Base-by-base conservation (phyloP, 2,888 invertebrate species). In the Proisotoma minuta region DNA sequence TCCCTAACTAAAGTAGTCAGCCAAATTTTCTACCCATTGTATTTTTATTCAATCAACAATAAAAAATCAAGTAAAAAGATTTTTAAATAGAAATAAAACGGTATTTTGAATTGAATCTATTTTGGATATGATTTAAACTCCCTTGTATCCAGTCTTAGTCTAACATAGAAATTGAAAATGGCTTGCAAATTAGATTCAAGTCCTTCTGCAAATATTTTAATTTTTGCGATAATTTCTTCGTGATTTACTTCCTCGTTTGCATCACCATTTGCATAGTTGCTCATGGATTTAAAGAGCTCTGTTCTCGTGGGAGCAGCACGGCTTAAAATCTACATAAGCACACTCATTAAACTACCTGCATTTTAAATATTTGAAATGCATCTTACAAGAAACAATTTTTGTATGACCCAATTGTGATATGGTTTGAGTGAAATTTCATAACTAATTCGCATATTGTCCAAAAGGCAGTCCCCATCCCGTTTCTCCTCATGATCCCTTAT, bases 161-260 rank as follows among this genome's bases (percentile, higher is more conserved):
- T 15, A 2, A 47, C 57, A n/a, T 49, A 58, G 18, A 58, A 24
- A 49, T 58, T 34, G 26, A 58, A 48, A 49, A 58, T 58, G 8
- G 58, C 29, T 29, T 58, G 20, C 49, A 58, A 29, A 29, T 49
- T 49, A 2, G n/a, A 3, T 50, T 20, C 18, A 24, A 54, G 24
- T 39, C 54, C 40, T 3, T 34, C 24, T 10, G 22, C 40, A 39
- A 39, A 54, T 3, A 54, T 8, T 23, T 39, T 54, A 3, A 54
- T 10, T 8, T 29, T 34, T 54, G 20, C 22, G 12, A 54, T 39
- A 3, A 54, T 2, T 12, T 54, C 54, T 22, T 3, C n/a, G 12
- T 52, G 28, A 28, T 26, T 26, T 3, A 52, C n/a, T 12, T 47
- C 20, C 5, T 49, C 49, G 3, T 15, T 15, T 4, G 3, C 29